Evolutionary conservation across 2,888 invertebrate species (phyloP).

Genomic region (Phyllotreta cruciferae): DNA sequence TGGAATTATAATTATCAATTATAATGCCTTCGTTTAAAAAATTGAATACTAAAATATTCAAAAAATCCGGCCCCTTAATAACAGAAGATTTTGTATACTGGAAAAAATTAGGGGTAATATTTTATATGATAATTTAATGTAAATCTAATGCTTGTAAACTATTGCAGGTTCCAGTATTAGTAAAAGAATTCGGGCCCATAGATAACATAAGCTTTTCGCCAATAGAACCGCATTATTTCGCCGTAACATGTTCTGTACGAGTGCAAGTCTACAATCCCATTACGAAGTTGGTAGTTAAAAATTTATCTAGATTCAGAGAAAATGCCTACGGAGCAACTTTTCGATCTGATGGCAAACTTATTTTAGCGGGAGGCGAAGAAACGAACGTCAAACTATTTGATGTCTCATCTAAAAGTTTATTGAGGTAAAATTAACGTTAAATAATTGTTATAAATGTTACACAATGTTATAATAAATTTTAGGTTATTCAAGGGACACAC

Average conservation of each 20-base stretch:
- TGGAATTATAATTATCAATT: not conserved
- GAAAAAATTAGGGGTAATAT: constrained; percentile 83
- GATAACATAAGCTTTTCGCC: constrained; percentile 92
- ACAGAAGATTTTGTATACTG: constrained; percentile 86
- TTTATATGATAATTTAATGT: not conserved
- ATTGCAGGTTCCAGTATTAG: constrained; percentile 78
- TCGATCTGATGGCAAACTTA: constrained; percentile 79
- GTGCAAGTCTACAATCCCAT: constrained; percentile 88
- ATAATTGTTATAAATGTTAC: not conserved
- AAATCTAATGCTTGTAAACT: not conserved
- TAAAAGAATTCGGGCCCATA: constrained; percentile 92
- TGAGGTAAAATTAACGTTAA: constrained; percentile 59
- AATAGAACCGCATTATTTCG: constrained; percentile 87
- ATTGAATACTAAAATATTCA: constrained; percentile 72
- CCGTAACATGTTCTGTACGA: constrained; percentile 89
- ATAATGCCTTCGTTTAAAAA: constrained; percentile 64
- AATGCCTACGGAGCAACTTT: constrained; percentile 87
- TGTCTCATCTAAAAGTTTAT: constrained; percentile 78
- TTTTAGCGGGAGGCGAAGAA: constrained; percentile 92
- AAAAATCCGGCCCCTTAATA: constrained; percentile 70
- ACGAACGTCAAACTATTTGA: constrained; percentile 87
- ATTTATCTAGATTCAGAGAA: constrained; percentile 82
- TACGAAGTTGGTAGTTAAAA: constrained; percentile 81
- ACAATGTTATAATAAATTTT: constrained; percentile 18
- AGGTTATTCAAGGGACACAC: constrained; percentile 86